Conservation (phyloP, 2,888 invertebrate species). For the Quadroppia sp. region DNA sequence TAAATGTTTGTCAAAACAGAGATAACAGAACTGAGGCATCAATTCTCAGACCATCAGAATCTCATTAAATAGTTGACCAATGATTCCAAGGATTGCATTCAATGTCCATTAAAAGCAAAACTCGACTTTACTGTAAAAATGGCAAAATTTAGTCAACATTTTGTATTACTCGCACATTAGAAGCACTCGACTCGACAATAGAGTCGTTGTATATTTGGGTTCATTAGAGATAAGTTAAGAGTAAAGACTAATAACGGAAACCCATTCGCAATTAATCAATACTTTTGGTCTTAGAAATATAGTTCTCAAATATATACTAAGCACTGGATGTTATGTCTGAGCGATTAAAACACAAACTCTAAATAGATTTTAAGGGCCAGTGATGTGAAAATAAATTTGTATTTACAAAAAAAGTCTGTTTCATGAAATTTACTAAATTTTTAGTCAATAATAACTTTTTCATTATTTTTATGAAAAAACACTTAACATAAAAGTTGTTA, state of each 20-base stretch:
- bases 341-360: constrained; percentile 4
- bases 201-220: constrained; percentile 13
- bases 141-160: background rate
- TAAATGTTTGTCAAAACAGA: too few species aligned
- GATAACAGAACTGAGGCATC: too few species aligned
- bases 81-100: too few species aligned
- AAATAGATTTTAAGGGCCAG: background rate
- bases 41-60: too few species aligned
- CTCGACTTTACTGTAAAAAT: too few species aligned
- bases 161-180: constrained; percentile 1
- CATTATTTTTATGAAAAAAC: background rate
- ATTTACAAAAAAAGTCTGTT: too few species aligned
- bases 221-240: constrained; percentile 6
- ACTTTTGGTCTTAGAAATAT: background rate
- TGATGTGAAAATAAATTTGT: constrained; percentile 9
- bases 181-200: background rate
- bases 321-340: background rate
- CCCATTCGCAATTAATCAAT: constrained; percentile 19
- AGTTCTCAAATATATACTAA: background rate
- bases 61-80: too few species aligned
- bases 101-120: too few species aligned
- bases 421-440: too few species aligned
- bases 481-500: too few species aligned
- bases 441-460: too few species aligned
- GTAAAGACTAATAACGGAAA: constrained; percentile 17